phyloP scores from a whole-genome alignment of 2,888 invertebrate genomes.

The Anthophora plumipes region DNA sequence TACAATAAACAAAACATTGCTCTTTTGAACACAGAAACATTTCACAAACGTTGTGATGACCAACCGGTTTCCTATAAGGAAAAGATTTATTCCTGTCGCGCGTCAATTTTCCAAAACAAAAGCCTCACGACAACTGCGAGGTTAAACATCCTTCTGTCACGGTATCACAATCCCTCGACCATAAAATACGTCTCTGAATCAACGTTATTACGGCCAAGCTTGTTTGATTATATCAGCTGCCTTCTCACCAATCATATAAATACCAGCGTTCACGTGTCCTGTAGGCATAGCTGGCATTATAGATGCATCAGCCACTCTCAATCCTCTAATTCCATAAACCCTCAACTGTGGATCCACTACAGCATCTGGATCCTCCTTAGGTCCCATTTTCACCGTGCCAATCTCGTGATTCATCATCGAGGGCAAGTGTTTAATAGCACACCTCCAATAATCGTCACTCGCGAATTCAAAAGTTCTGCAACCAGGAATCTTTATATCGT shows the following conservation, averaged over 20 bases:
- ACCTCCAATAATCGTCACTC: slow-evolving; percentile 88
- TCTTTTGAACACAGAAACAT: background rate
- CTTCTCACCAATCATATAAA: slow-evolving; percentile 88
- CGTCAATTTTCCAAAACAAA: background rate
- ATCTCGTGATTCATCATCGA: slow-evolving; percentile 88
- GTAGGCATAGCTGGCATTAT: slow-evolving; percentile 87
- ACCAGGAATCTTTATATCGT: slow-evolving; percentile 85
- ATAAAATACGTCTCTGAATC: background rate
- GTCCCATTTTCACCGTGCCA: slow-evolving; percentile 87
- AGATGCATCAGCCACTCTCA: slow-evolving; percentile 87
- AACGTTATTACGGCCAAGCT: slow-evolving; percentile 80
- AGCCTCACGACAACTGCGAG: background rate
- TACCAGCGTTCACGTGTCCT: slow-evolving; percentile 87
- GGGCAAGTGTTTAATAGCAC: slow-evolving; percentile 87
- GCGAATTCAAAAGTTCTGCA: slow-evolving; percentile 85
- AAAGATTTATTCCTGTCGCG: background rate
- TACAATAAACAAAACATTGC: background rate
- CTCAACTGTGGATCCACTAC: slow-evolving; percentile 86
- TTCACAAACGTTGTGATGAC: slow-evolving; percentile 2
- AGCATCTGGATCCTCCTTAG: slow-evolving; percentile 85
- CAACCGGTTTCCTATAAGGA: slow-evolving; percentile 11
- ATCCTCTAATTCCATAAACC: slow-evolving; percentile 85
- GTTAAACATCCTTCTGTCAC: background rate
- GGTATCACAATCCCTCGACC: background rate
- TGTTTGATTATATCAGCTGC: slow-evolving; percentile 86